Evolutionary conservation across 2,888 invertebrate genomes (phyloP).

Genomic region (Aproaerema taeniolella): DNA sequence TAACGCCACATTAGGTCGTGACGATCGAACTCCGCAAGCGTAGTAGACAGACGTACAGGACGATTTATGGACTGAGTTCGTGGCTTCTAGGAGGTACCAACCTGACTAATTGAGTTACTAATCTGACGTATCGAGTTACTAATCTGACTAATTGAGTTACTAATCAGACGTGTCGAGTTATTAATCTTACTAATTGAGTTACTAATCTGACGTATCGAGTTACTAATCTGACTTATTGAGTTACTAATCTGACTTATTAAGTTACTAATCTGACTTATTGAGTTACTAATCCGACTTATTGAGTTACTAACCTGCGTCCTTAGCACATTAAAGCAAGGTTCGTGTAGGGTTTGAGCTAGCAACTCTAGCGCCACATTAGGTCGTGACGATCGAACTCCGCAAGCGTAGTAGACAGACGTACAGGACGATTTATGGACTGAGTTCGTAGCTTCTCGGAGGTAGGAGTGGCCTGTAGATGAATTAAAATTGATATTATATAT

Average conservation of each 20-base stretch:
- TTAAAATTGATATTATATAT: not conserved
- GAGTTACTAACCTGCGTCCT: slow-evolving; percentile 95
- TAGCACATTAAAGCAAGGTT: slow-evolving; percentile 94
- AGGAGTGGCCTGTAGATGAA: slow-evolving; percentile 75
- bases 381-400: slow-evolving; percentile 84
- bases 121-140: too few relatives aligned
- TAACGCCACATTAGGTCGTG: slow-evolving; percentile 85
- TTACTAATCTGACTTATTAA: too few relatives aligned
- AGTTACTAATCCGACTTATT: too few relatives aligned
- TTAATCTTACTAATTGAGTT: too few relatives aligned
- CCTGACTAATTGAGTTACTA: too few relatives aligned
- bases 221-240: too few relatives aligned
- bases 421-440: slow-evolving; percentile 93
- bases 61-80: slow-evolving; percentile 91
- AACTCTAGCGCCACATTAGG: slow-evolving; percentile 90
- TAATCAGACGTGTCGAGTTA: too few relatives aligned
- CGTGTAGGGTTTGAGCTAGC: slow-evolving; percentile 90
- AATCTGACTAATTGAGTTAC: too few relatives aligned
- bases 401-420: slow-evolving; percentile 91
- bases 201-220: too few relatives aligned
- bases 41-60: slow-evolving; percentile 92
- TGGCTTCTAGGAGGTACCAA: slow-evolving; percentile 85
- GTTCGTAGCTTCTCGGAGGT: slow-evolving; percentile 40
- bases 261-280: too few relatives aligned
- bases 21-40: slow-evolving; percentile 88